Conservation (phyloP, 2,888 invertebrate genomes). For the Megamerina dolium region DNA sequence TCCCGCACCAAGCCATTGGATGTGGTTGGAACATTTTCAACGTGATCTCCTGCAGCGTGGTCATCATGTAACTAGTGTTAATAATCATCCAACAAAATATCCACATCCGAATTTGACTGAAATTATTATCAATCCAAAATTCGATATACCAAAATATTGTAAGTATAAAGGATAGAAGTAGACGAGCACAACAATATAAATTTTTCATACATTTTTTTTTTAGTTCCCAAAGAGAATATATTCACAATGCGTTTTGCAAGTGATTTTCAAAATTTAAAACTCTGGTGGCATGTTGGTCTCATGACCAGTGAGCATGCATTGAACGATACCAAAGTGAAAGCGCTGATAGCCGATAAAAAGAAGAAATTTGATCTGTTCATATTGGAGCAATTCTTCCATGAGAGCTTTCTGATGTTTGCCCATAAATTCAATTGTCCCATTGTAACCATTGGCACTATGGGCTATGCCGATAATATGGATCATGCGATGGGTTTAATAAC, state of each 20-base stretch:
- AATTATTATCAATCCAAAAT: conserved; percentile 43
- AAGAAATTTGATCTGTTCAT: conserved; percentile 49
- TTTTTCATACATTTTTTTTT: not conserved
- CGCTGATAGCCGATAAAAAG: conserved; percentile 39
- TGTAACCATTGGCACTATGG: conserved; percentile 48
- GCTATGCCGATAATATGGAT: conserved; percentile 49
- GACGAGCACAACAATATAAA: not conserved
- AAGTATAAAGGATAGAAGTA: conserved; percentile 28
- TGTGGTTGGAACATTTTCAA: conserved; percentile 47
- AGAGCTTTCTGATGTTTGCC: conserved; percentile 49
- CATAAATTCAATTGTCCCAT: conserved; percentile 48
- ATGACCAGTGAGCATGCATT: conserved; percentile 41
- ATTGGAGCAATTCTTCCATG: conserved; percentile 49
- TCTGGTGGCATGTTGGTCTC: conserved; percentile 41
- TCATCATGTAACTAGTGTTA: conserved; percentile 48
- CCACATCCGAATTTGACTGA: conserved; percentile 49
- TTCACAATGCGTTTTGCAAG: conserved; percentile 43
- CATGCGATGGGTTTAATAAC: conserved; percentile 46
- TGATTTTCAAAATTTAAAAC: conserved; percentile 41
- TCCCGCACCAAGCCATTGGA: conserved; percentile 49
- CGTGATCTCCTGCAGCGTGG: conserved; percentile 43
- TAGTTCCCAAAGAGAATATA: conserved; percentile 43
- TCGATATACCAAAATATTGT: conserved; percentile 44
- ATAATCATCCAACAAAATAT: conserved; percentile 41
- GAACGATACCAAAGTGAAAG: conserved; percentile 35